A percentile compares a stretch with the other conserved stretches of the same genome.
phyloP scores from a whole-genome alignment of 2,888 invertebrate species.

The Keiferia lycopersicella region DNA sequence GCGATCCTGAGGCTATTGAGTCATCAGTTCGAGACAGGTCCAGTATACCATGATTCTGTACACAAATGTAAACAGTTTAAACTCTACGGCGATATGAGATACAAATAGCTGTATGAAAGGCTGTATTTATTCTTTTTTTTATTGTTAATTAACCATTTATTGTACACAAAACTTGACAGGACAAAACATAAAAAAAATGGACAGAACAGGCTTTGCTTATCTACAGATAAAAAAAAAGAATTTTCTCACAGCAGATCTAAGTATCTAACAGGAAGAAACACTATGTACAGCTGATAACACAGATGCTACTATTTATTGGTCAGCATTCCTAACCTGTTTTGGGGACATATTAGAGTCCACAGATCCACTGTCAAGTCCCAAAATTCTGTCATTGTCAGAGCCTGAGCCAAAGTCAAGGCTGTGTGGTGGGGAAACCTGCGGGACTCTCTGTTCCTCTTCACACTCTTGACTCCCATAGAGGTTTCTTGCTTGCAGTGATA shows the following conservation, averaged over 20 bases:
- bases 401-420: slow-evolving; percentile 87
- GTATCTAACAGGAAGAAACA: too few relatives aligned
- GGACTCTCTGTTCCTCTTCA: slow-evolving; percentile 91
- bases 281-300: too few relatives aligned
- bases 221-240: too few relatives aligned
- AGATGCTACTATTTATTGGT: too few relatives aligned
- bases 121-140: too few relatives aligned
- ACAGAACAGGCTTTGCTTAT: too few relatives aligned
- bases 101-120: too few relatives aligned
- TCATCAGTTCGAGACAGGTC: slow-evolving; percentile 83
- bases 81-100: too few relatives aligned
- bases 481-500: slow-evolving; percentile 71
- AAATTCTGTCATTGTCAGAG: slow-evolving; percentile 90
- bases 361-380: slow-evolving; percentile 91
- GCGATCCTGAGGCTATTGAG: slow-evolving; percentile 63
- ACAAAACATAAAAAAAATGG: too few relatives aligned
- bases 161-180: too few relatives aligned
- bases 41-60: slow-evolving; percentile 82
- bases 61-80: slow-evolving; percentile 2
- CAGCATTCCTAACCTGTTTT: slow-evolving; percentile 65
- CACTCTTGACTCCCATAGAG: slow-evolving; percentile 75
- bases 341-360: slow-evolving; percentile 90
- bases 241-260: too few relatives aligned
- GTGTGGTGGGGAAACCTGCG: slow-evolving; percentile 88
- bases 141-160: too few relatives aligned